phyloP scores from a whole-genome alignment of 2,113 vertebrate species.

The Chionomys nivalis region DNA sequence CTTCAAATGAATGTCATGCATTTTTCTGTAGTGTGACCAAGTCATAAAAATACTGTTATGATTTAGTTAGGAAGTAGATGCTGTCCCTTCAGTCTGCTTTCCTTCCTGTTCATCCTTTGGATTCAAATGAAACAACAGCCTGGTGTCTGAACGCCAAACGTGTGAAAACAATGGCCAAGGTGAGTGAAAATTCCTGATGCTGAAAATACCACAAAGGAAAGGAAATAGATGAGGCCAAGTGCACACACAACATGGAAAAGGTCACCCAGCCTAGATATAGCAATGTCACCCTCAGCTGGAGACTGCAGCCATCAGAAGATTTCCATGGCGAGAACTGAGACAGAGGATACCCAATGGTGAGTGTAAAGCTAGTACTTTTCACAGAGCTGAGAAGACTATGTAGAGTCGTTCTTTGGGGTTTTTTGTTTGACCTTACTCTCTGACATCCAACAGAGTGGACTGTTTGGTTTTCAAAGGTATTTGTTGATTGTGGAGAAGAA shows the following conservation, averaged over 20 bases:
- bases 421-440: conserved; percentile 20
- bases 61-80: conserved; percentile 78
- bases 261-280: conserved; percentile 53
- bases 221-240: conserved; percentile 65
- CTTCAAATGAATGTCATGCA: conserved; percentile 48
- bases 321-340: conserved; percentile 26
- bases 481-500: conserved; percentile 68
- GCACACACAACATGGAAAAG: conserved; percentile 50
- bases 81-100: conserved; percentile 80
- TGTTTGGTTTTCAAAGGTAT: conserved; percentile 58
- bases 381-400: not conserved
- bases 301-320: conserved; percentile 37
- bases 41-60: conserved; percentile 62
- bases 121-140: conserved; percentile 76
- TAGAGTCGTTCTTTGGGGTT: not conserved
- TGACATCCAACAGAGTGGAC: conserved; percentile 24
- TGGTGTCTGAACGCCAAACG: conserved; percentile 71
- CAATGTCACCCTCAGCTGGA: conserved; percentile 60
- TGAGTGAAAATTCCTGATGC: conserved; percentile 85
- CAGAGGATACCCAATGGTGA: conserved; percentile 67
- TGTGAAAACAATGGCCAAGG: conserved; percentile 83
- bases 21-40: conserved; percentile 66
- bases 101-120: conserved; percentile 82
- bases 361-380: conserved; percentile 38
- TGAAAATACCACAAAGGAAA: conserved; percentile 78